phyloP scores from a whole-genome alignment of 2,113 vertebrate species.

The Eolophus roseicapilla region DNA sequence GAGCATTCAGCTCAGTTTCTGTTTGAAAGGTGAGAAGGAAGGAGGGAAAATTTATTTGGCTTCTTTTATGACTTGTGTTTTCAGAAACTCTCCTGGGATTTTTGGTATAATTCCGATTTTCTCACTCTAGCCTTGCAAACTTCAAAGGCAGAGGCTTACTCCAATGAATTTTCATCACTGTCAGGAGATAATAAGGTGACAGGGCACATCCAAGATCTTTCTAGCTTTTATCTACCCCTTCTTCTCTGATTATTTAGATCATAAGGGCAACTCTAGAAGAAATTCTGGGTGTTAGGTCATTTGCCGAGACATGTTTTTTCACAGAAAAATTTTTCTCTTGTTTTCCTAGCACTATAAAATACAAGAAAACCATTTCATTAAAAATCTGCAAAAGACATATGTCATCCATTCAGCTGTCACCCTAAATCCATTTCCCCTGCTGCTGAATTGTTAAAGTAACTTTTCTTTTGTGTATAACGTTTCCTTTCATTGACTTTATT shows the following conservation, averaged over 20 bases:
- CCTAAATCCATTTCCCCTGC: background rate
- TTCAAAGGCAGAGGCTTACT: conserved; percentile 16
- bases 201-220: background rate
- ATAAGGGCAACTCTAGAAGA: background rate
- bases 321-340: background rate
- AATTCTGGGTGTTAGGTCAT: background rate
- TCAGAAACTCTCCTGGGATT: background rate
- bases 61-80: background rate
- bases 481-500: conserved; percentile 47
- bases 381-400: background rate
- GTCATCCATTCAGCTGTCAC: background rate
- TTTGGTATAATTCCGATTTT: background rate
- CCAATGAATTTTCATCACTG: background rate
- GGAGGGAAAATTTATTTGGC: background rate
- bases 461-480: conserved; percentile 1
- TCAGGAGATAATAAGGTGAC: conserved; percentile 2
- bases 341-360: background rate
- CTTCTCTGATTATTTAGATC: background rate
- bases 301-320: background rate
- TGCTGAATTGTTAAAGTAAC: conserved; percentile 35
- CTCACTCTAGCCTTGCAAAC: background rate
- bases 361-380: background rate
- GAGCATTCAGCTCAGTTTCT: background rate
- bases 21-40: background rate
- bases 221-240: background rate